Conservation (phyloP, 2,888 invertebrate genomes). For the Ypsolopha sequella region DNA sequence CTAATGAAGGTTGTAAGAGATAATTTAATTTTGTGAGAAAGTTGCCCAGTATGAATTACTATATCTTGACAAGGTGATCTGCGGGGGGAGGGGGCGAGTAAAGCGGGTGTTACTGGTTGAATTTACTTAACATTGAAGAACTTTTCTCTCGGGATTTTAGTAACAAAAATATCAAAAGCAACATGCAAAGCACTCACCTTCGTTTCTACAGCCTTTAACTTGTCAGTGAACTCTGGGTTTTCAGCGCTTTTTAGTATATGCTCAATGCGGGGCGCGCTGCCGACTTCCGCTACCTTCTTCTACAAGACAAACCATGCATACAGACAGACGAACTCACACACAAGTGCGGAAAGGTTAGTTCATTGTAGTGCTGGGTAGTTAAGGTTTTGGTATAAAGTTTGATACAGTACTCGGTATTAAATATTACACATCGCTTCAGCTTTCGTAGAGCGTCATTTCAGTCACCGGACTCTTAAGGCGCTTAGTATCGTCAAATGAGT, state of each 20-base stretch:
- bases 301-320: constrained; percentile 56
- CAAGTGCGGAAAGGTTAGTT: neutral
- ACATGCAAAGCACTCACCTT: constrained; percentile 50
- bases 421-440: too few relatives aligned
- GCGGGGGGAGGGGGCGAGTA: too few relatives aligned
- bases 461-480: too few relatives aligned
- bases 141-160: neutral
- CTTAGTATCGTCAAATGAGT: too few relatives aligned
- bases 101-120: too few relatives aligned
- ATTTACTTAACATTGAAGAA: too few relatives aligned
- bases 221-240: constrained; percentile 59
- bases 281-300: constrained; percentile 49
- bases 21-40: too few relatives aligned
- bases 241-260: constrained; percentile 46
- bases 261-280: constrained; percentile 38
- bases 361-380: constrained; percentile 1
- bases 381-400: neutral
- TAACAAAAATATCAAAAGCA: neutral
- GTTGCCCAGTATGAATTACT: too few relatives aligned
- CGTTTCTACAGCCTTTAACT: constrained; percentile 53
- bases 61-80: too few relatives aligned
- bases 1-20: too few relatives aligned
- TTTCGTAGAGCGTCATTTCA: too few relatives aligned
- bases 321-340: constrained; percentile 22
- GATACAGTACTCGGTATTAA: constrained; percentile 38